Base-by-base conservation (phyloP, 1,140 invertebrate species). In the Cyclina sinensis region DNA sequence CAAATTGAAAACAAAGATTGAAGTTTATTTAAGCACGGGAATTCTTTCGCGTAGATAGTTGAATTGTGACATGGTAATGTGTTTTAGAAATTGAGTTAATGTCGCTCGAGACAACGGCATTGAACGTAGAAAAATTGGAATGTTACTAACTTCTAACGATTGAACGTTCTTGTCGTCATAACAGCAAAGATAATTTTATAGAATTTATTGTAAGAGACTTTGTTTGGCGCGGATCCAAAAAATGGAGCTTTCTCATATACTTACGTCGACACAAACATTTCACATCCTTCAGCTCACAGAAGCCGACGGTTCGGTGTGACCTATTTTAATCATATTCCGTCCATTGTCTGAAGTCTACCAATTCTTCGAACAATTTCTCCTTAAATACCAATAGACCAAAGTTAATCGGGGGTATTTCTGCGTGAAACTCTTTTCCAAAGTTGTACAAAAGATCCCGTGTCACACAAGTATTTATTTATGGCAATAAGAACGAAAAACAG, bases 31-130 rank as follows among this genome's bases (percentile, higher is more conserved):
- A 54, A 54, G 14, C 21, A 54, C 12, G 51, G 18, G 21, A 54
- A 54, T 18, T 12, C 7, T 54, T 54, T 54, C 51, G 51, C 3
- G 35, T 39, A 70, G 35, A 37, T 70, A 70, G 39, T 70, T 70
- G 65, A 70, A 70, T 70, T 70, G 65, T 39, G 4, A 39, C 32
- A 37, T 7, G 18, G 12, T 35, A 70, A 70, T 70, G 18, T 39
- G 65, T 65, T 65, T 65, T 30, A 65, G 4, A 65, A 65, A 65
- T 65, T 65, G 62, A 65, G 62, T 70, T 70, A 70, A 2, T 18
- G 12, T 37, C 16, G 16, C 65, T 70, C 35, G 30, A 37, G 39
- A 16, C 32, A n/a, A 70, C 7, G 12, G 51, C 14, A 54, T 12
- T 54, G 51, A 54, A 54, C 51, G 21, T 18, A n/a, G 21, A 3